phyloP scores from a whole-genome alignment of 2,113 vertebrate genomes.

The Tinamus guttatus region DNA sequence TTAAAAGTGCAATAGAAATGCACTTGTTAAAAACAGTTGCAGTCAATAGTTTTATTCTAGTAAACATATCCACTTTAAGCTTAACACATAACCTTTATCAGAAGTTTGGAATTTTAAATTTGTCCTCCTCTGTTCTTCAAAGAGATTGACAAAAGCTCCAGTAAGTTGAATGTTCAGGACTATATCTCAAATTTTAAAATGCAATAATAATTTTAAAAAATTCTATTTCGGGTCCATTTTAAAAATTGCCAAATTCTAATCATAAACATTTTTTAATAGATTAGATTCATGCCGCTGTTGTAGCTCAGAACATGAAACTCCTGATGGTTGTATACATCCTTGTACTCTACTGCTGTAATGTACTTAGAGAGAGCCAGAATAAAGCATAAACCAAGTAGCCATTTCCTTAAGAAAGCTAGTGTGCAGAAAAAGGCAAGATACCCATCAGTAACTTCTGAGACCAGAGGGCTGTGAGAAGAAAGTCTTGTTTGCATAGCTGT shows the following conservation, averaged over 20 bases:
- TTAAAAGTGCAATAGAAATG: not conserved
- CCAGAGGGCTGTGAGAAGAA: not conserved
- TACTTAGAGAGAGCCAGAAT: not conserved
- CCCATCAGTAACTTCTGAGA: not conserved
- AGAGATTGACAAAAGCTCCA: not conserved
- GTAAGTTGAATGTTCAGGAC: slow-evolving; percentile 30
- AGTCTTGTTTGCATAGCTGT: not conserved
- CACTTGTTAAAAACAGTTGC: not conserved
- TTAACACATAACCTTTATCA: not conserved
- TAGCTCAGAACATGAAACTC: rapidly evolving
- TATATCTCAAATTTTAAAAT: slow-evolving; percentile 36
- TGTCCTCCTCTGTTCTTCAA: slow-evolving; percentile 11
- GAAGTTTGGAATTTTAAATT: slow-evolving; percentile 35
- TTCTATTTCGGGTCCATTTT: not conserved
- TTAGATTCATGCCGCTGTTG: not conserved
- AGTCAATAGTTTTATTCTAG: slow-evolving; percentile 15
- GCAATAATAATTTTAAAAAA: slow-evolving; percentile 33
- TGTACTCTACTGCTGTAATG: not conserved
- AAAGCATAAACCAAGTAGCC: not conserved
- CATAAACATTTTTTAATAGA: not conserved
- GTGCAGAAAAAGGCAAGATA: not conserved
- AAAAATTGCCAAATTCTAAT: not conserved
- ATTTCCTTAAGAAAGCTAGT: not conserved
- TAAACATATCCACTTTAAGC: slow-evolving; percentile 20
- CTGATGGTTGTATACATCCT: not conserved